phyloP scores from a whole-genome alignment of 1,140 invertebrate species.

The Ips nitidus region DNA sequence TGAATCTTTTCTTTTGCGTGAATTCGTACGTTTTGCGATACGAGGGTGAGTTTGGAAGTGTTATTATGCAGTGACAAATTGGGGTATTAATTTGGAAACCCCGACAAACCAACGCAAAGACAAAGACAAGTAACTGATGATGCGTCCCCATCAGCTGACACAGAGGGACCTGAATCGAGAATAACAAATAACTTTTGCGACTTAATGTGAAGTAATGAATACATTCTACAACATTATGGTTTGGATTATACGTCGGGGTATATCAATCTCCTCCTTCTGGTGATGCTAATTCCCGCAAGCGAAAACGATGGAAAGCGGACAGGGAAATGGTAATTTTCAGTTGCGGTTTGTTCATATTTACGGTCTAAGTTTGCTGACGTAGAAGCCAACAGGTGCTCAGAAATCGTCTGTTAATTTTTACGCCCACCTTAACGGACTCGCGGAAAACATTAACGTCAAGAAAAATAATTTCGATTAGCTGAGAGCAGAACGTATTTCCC shows the following conservation, averaged over 20 bases:
- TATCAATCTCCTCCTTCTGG: constrained; percentile 44
- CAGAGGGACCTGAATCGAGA: constrained; percentile 17
- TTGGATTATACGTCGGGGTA: constrained; percentile 49
- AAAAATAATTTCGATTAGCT: too few relatives aligned
- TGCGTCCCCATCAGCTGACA: constrained; percentile 5
- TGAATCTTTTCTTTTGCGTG: background rate
- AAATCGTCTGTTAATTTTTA: too few relatives aligned
- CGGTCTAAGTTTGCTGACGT: too few relatives aligned
- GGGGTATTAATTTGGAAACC: background rate
- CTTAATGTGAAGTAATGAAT: constrained; percentile 53
- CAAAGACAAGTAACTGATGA: constrained; percentile 21
- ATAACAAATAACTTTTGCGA: constrained; percentile 48
- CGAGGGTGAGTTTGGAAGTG: background rate
- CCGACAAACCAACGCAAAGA: constrained; percentile 10
- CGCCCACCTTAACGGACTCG: too few relatives aligned
- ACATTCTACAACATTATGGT: constrained; percentile 53
- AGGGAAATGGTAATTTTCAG: constrained; percentile 11
- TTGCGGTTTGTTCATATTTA: too few relatives aligned
- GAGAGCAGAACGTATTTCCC: constrained; percentile 1
- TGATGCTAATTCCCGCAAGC: constrained; percentile 36
- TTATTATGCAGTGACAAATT: background rate
- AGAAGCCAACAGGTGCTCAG: too few relatives aligned
- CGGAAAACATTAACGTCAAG: too few relatives aligned
- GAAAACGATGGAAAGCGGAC: constrained; percentile 6
- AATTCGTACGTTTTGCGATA: background rate